Conservation (phyloP, 2,797 vertebrate genomes). For the Limosa lapponica region DNA sequence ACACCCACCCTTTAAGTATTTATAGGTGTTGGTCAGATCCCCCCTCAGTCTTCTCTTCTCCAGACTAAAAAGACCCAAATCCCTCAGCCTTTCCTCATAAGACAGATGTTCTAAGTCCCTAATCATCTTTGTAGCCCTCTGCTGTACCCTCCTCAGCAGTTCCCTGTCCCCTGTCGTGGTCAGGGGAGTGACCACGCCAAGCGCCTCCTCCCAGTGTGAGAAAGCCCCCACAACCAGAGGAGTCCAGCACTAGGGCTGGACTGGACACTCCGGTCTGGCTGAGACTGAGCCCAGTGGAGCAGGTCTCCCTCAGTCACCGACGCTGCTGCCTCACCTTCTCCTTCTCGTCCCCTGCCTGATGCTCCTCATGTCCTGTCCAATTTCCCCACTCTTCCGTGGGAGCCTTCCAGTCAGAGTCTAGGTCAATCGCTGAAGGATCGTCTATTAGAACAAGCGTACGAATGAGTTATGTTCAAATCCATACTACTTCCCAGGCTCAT, state of each 20-base stretch:
- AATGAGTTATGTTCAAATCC: not conserved
- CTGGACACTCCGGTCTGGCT: not conserved
- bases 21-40: too few species aligned
- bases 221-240: rapidly evolving
- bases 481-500: not conserved
- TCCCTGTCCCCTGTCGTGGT: too few species aligned
- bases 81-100: too few species aligned
- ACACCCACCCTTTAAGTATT: too few species aligned
- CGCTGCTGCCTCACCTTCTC: not conserved
- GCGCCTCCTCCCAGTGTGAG: not conserved
- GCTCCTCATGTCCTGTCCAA: constrained; percentile 56
- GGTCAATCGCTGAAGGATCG: constrained; percentile 18
- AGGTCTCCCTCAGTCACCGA: not conserved
- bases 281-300: not conserved
- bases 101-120: too few species aligned
- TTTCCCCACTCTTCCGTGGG: constrained; percentile 65
- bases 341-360: not conserved
- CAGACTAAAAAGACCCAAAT: too few species aligned
- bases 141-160: too few species aligned
- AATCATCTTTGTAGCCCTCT: too few species aligned
- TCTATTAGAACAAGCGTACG: not conserved
- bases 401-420: constrained; percentile 66
- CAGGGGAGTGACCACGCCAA: not conserved
- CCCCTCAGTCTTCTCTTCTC: too few species aligned
- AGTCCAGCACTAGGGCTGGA: not conserved